phyloP scores from a whole-genome alignment of 2,113 vertebrate genomes.

The Cyrtonyx montezumae region DNA sequence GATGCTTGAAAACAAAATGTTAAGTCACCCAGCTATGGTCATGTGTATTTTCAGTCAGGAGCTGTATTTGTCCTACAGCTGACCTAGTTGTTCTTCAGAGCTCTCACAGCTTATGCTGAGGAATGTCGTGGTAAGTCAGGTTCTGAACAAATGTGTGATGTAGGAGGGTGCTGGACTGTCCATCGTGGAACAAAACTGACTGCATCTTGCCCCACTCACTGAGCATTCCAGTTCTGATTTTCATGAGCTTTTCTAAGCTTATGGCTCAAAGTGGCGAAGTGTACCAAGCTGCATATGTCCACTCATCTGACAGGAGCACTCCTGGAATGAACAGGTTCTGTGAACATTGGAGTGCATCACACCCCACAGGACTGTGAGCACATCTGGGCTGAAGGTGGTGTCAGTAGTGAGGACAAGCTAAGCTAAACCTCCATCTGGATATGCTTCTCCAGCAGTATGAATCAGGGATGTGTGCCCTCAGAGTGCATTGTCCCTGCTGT shows the following conservation, averaged over 20 bases:
- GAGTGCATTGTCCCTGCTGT: neutral
- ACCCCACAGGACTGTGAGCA: rapidly evolving
- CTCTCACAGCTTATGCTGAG: neutral
- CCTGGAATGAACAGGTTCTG: neutral
- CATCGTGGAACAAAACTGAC: neutral
- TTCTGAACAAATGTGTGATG: neutral
- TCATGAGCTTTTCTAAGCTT: neutral
- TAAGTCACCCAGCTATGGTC: neutral
- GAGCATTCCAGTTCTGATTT: neutral
- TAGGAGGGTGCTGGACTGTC: neutral
- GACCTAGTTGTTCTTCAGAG: neutral
- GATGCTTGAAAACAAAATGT: neutral
- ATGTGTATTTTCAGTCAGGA: neutral
- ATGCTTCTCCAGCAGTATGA: neutral
- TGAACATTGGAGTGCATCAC: neutral
- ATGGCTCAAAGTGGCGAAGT: neutral
- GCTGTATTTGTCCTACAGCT: neutral
- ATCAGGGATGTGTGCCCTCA: neutral
- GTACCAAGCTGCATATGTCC: rapidly evolving
- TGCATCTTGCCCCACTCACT: neutral
- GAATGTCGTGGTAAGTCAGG: neutral
- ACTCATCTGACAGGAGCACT: neutral
- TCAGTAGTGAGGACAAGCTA: neutral
- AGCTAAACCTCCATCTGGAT: neutral
- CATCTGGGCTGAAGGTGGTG: neutral